Percentiles rank a stretch among this genome's conserved stretches.
phyloP scores from a whole-genome alignment of 2,113 vertebrate genomes.

The Aegotheles bennettii region DNA sequence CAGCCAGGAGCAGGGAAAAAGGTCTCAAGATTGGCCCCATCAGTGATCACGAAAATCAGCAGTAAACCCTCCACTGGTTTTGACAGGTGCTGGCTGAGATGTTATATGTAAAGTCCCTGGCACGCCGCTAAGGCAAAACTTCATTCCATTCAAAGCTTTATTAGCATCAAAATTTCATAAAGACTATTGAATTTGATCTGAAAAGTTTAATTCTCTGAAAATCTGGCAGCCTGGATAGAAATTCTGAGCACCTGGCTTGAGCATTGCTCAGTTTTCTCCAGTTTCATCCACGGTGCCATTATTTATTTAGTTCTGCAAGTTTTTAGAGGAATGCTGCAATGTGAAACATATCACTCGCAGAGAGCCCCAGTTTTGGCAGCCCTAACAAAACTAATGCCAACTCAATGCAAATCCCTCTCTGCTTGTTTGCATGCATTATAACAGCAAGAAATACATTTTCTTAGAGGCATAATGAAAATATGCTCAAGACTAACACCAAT shows the following conservation, averaged over 20 bases:
- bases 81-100: not conserved
- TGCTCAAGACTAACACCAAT: not conserved
- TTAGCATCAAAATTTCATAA: slow-evolving; percentile 14
- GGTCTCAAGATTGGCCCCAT: not conserved
- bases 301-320: slow-evolving; percentile 60
- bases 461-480: not conserved
- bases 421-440: slow-evolving; percentile 38
- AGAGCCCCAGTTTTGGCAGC: slow-evolving; percentile 48
- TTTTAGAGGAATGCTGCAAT: slow-evolving; percentile 43
- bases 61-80: not conserved
- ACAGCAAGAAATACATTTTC: slow-evolving; percentile 24
- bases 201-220: slow-evolving; percentile 39
- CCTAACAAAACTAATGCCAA: slow-evolving; percentile 38
- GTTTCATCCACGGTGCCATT: not conserved
- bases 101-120: not conserved
- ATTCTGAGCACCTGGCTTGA: slow-evolving; percentile 30
- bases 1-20: not conserved
- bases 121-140: not conserved
- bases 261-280: slow-evolving; percentile 14
- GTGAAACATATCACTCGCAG: slow-evolving; percentile 48
- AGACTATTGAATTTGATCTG: slow-evolving; percentile 23
- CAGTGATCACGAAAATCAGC: not conserved
- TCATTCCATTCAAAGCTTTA: not conserved
- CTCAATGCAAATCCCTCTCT: slow-evolving; percentile 39
- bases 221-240: slow-evolving; percentile 19